These are phyloP conservation scores for Muntiacus muntjak DNA, from an alignment of 2,113 vertebrate genomes.

Conservation along the genomic window DNA sequence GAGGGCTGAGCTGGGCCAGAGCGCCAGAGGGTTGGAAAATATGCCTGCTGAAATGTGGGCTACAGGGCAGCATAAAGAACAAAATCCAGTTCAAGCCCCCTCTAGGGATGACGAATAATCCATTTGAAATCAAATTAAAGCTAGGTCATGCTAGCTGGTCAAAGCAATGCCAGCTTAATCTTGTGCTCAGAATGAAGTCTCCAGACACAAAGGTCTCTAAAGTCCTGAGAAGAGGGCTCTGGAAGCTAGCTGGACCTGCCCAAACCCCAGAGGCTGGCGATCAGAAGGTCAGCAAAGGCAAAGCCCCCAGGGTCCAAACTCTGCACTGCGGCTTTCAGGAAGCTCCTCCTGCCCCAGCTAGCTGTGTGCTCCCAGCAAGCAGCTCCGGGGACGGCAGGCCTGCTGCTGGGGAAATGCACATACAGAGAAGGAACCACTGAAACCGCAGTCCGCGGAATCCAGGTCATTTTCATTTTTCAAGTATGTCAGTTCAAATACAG, in stretches of 20 bases:
- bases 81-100: neutral
- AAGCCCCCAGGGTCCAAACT: neutral
- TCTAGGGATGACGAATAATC: neutral
- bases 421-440: slow-evolving; percentile 67
- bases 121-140: neutral
- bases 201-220: accelerated
- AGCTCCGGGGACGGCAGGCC: accelerated
- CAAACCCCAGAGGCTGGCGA: neutral
- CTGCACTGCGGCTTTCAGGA: neutral
- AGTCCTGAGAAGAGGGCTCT: neutral
- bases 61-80: neutral
- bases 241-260: too few species aligned
- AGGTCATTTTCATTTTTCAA: slow-evolving; percentile 70
- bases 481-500: slow-evolving; percentile 57
- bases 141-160: neutral
- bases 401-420: slow-evolving; percentile 51
- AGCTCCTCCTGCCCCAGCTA: neutral
- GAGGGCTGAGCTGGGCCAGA: neutral
- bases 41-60: neutral
- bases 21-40: neutral
- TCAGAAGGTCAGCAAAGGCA: accelerated
- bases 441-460: slow-evolving; percentile 52
- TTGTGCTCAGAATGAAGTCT: neutral
- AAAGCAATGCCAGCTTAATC: neutral
- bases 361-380: too few species aligned